Conservation (phyloP, 2,888 invertebrate species). For the Xestoiulus laeticollis region DNA sequence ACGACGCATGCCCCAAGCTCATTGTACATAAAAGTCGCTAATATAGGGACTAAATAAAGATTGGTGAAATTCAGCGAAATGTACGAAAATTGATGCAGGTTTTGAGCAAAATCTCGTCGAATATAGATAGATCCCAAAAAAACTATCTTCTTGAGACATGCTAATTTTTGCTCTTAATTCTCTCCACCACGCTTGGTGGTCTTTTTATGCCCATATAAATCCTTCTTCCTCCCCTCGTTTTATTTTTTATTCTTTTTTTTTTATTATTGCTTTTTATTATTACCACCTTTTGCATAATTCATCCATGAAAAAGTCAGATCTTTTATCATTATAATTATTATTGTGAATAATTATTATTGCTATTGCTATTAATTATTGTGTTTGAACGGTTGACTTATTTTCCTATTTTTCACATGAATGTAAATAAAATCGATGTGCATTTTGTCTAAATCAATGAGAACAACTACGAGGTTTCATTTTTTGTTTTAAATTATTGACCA, state of each 20-base stretch:
- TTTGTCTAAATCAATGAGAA: conserved; percentile 45
- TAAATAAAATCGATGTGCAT: conserved; percentile 48
- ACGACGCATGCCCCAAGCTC: background rate
- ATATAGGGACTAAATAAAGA: background rate
- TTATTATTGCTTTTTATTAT: background rate
- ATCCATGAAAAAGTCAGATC: conserved; percentile 37
- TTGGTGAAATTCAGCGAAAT: conserved; percentile 13
- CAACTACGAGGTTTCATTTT: background rate
- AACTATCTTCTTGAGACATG: background rate
- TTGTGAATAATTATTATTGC: conserved; percentile 39
- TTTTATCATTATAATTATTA: conserved; percentile 43
- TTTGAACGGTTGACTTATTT: conserved; percentile 32
- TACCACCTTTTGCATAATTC: conserved; percentile 32
- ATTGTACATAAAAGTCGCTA: conserved; percentile 25
- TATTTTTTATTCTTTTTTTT: background rate
- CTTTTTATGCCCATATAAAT: conserved; percentile 24
- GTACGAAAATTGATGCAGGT: background rate
- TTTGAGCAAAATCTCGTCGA: background rate
- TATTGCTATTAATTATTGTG: conserved; percentile 42
- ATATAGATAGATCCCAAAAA: background rate
- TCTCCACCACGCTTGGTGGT: background rate
- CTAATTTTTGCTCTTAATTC: conserved; percentile 21
- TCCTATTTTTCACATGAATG: conserved; percentile 49
- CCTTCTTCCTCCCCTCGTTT: conserved; percentile 21
- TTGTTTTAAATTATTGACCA: background rate